These are phyloP conservation scores for Amphiprion clarkii DNA, from an alignment of 2,797 vertebrate species.

Conservation along the genomic window DNA sequence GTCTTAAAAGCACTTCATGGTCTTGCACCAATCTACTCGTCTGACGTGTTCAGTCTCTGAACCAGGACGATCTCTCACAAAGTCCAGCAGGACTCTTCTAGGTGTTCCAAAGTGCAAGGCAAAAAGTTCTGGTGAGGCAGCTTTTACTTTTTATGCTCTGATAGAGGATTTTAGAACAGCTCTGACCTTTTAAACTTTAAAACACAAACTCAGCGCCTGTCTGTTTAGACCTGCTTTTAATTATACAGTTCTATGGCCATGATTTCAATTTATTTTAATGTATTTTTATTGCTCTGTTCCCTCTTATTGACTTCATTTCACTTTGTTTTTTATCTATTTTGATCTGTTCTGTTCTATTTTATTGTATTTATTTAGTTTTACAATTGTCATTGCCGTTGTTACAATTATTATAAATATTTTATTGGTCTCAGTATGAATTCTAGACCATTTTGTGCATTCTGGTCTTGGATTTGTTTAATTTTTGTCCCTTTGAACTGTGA, in stretches of 20 bases:
- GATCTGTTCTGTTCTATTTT: no score
- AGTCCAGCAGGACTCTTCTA: not conserved
- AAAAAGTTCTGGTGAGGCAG: not conserved
- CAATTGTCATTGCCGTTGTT: no score
- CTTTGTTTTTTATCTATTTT: no score
- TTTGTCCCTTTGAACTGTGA: no score
- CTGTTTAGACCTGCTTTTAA: not conserved
- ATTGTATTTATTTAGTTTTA: no score
- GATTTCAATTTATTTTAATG: no score
- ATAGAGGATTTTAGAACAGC: not conserved
- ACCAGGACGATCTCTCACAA: not conserved
- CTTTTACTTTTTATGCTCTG: not conserved
- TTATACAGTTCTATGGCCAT: not conserved
- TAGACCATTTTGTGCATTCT: no score
- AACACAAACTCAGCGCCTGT: not conserved
- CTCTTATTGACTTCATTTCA: no score
- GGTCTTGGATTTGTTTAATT: no score
- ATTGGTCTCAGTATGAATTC: no score
- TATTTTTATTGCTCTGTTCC: no score
- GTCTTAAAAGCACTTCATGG: conserved; percentile 5
- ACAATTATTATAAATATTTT: no score
- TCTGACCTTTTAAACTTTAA: not conserved
- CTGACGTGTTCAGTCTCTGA: not conserved
- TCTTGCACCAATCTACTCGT: not conserved
- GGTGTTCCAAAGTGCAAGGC: conserved; percentile 7